These are phyloP conservation scores for Harpegnathos saltator DNA, from an alignment of 1,140 invertebrate species.

Conservation along the genomic window DNA sequence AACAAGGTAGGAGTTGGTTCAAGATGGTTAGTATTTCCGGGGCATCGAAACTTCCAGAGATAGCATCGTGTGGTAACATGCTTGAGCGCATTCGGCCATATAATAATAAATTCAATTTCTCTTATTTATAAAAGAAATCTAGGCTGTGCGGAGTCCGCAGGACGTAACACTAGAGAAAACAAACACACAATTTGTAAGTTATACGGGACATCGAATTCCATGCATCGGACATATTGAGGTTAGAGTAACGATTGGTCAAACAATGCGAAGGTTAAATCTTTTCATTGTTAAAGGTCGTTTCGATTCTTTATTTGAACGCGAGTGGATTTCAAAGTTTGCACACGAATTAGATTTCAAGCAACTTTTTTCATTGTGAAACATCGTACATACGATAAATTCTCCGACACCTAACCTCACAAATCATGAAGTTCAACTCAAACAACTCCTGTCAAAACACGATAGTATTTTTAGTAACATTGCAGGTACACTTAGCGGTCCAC, in stretches of 20 bases:
- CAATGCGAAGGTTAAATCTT: not conserved
- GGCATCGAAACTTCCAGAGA: too few relatives aligned
- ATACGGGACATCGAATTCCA: not conserved
- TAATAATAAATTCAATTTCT: too few relatives aligned
- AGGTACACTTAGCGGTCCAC: slow-evolving; percentile 52
- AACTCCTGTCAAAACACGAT: not conserved
- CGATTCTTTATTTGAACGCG: not conserved
- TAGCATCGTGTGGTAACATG: too few relatives aligned
- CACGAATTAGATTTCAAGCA: not conserved
- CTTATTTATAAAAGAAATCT: too few relatives aligned
- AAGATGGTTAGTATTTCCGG: too few relatives aligned
- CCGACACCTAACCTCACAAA: not conserved
- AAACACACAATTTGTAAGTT: not conserved
- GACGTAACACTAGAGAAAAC: not conserved
- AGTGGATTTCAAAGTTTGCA: not conserved
- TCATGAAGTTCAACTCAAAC: not conserved
- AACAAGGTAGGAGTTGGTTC: too few relatives aligned
- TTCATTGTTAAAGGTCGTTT: not conserved
- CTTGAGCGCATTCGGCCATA: too few relatives aligned
- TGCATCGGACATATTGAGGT: not conserved
- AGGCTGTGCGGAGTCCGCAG: too few relatives aligned
- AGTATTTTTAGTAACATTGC: not conserved
- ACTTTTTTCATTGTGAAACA: not conserved
- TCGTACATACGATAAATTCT: not conserved
- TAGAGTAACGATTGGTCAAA: not conserved